Conservation (phyloP, 2,113 vertebrate species). For the Platichthys stellatus region DNA sequence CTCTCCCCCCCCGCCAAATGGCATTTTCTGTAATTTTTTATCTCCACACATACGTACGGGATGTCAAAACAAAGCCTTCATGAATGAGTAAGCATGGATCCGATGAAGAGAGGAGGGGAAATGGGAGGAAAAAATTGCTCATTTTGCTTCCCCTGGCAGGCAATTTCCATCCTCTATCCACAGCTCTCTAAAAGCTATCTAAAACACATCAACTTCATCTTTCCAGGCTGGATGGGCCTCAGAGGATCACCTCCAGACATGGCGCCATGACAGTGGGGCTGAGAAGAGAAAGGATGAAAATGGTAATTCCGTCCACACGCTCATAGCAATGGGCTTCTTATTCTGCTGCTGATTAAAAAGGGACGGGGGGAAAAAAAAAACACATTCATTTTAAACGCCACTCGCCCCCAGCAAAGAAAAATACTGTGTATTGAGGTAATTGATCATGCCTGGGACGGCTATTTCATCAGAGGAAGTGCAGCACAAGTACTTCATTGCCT, state of each 20-base stretch:
- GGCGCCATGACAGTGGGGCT: conserved; percentile 21
- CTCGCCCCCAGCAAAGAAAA: conserved; percentile 51
- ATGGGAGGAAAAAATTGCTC: conserved; percentile 70
- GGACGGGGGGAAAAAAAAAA: neutral
- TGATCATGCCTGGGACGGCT: conserved; percentile 63
- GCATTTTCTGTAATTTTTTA: conserved; percentile 34
- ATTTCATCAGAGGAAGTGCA: conserved; percentile 59
- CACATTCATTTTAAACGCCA: conserved; percentile 24
- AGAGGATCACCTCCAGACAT: conserved; percentile 68
- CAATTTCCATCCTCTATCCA: conserved; percentile 64
- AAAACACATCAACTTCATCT: conserved; percentile 73
- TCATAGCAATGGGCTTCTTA: conserved; percentile 34
- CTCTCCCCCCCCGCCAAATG: neutral
- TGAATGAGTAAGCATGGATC: conserved; percentile 73
- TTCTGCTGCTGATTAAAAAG: conserved; percentile 55
- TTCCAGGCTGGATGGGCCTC: conserved; percentile 51
- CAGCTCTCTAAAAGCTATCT: conserved; percentile 63
- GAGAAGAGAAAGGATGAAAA: conserved; percentile 57
- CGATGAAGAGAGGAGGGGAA: conserved; percentile 45
- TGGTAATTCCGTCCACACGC: conserved; percentile 54
- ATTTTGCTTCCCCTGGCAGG: conserved; percentile 68
- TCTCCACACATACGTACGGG: conserved; percentile 48
- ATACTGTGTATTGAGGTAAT: conserved; percentile 50
- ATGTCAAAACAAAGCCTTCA: conserved; percentile 75
- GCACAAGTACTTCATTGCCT: conserved; percentile 54